A percentile compares a stretch with the other conserved stretches of the same genome.
Conservation (phyloP, 1,140 invertebrate species). For the Drosophila nasuta region DNA sequence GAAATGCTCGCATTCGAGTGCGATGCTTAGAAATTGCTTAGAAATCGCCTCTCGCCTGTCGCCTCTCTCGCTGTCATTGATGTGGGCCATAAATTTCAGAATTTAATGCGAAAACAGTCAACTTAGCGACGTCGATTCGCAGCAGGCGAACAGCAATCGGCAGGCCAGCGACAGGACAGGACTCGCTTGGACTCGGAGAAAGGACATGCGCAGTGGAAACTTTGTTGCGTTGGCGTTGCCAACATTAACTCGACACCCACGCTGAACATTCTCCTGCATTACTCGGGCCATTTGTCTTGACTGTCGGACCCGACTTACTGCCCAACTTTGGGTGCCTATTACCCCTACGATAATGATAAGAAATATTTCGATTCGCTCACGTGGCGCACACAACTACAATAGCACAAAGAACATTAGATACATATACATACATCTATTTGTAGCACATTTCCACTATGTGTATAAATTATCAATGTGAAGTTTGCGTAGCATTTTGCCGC, state of each 20-base stretch:
- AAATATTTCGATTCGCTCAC: slow-evolving; percentile 74
- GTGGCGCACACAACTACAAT: slow-evolving; percentile 31
- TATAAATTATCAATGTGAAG: slow-evolving; percentile 68
- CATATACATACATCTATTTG: not conserved
- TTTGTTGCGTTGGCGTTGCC: not conserved
- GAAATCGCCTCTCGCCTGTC: slow-evolving; percentile 32
- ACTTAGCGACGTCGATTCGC: slow-evolving; percentile 78
- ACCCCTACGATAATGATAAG: slow-evolving; percentile 84
- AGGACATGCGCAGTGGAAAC: slow-evolving; percentile 59
- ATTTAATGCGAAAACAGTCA: slow-evolving; percentile 84
- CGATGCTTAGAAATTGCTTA: slow-evolving; percentile 66
- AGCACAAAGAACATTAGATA: slow-evolving; percentile 15
- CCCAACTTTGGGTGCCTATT: slow-evolving; percentile 80
- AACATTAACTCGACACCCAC: slow-evolving; percentile 11
- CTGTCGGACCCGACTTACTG: slow-evolving; percentile 71
- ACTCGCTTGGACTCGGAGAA: slow-evolving; percentile 23
- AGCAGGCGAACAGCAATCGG: slow-evolving; percentile 58
- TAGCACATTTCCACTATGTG: slow-evolving; percentile 1
- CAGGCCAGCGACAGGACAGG: not conserved
- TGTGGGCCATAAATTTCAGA: slow-evolving; percentile 75
- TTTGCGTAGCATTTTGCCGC: slow-evolving; percentile 56
- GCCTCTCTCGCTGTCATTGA: not conserved
- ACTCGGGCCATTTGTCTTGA: slow-evolving; percentile 33
- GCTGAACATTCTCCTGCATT: slow-evolving; percentile 8
- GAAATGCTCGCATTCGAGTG: slow-evolving; percentile 31